Percentiles rank a stretch among this genome's conserved stretches.
phyloP scores from a whole-genome alignment of 2,797 vertebrate species.

The Thunnus albacares region DNA sequence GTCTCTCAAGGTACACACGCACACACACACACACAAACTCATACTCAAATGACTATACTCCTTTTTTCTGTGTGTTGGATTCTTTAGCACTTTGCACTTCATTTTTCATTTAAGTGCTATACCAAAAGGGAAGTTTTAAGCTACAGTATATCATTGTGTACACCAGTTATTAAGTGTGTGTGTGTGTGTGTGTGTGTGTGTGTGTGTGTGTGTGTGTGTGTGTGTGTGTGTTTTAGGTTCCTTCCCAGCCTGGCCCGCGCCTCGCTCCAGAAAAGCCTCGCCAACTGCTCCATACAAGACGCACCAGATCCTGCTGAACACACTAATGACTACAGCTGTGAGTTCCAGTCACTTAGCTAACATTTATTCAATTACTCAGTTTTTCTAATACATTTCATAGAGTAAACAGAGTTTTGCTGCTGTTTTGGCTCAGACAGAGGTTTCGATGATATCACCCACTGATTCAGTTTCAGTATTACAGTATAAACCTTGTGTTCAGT shows the following conservation, averaged over 20 bases:
- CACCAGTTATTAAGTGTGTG: background rate
- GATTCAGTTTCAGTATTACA: background rate
- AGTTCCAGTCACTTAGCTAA: conserved; percentile 63
- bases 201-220: conserved; percentile 13
- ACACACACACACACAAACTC: conserved; percentile 3
- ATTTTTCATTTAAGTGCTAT: background rate
- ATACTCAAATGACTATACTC: background rate
- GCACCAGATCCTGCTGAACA: conserved; percentile 68
- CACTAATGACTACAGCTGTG: conserved; percentile 86
- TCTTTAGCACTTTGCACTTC: background rate
- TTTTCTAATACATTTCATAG: background rate
- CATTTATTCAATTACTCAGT: background rate
- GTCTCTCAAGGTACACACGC: conserved; percentile 92
- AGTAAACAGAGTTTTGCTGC: background rate
- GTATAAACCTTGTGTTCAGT: background rate
- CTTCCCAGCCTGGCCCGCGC: conserved; percentile 93
- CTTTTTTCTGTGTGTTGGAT: background rate
- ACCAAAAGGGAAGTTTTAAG: background rate
- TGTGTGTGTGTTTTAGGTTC: conserved; percentile 86
- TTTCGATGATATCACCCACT: background rate
- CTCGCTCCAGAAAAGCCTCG: conserved; percentile 91
- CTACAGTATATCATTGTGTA: background rate
- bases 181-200: background rate
- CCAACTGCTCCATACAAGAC: conserved; percentile 87
- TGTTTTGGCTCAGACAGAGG: background rate